These are phyloP conservation scores for Cenopis cana DNA, from an alignment of 2,888 invertebrate genomes.

Conservation along the genomic window DNA sequence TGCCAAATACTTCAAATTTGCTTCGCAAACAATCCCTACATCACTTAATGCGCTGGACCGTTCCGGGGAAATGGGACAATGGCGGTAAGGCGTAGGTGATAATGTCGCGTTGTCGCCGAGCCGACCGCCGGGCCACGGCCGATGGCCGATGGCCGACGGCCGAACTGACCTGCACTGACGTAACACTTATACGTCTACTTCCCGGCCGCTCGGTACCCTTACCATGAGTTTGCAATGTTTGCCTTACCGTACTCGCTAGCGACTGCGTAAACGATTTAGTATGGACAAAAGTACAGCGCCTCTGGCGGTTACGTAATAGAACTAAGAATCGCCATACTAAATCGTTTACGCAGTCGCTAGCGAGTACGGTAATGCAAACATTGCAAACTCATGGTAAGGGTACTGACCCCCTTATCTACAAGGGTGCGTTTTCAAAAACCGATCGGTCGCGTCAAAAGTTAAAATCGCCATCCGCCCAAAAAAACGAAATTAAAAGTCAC, in stretches of 20 bases:
- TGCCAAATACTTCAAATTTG: slow-evolving; percentile 29
- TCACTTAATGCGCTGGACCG: slow-evolving; percentile 21
- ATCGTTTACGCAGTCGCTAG: too few relatives aligned
- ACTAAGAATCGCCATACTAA: too few relatives aligned
- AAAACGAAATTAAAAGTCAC: slow-evolving; percentile 11
- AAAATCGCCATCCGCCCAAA: background rate
- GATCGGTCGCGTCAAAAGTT: slow-evolving; percentile 3
- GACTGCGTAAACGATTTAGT: too few relatives aligned
- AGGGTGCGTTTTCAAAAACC: slow-evolving; percentile 9
- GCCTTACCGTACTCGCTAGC: too few relatives aligned
- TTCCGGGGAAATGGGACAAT: slow-evolving; percentile 4
- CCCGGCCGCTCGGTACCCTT: slow-evolving; percentile 5
- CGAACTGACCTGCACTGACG: slow-evolving; percentile 28
- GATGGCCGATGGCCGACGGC: background rate
- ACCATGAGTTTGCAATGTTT: too few relatives aligned
- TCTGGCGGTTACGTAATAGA: too few relatives aligned
- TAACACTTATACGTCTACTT: slow-evolving; percentile 5
- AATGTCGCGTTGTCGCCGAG: slow-evolving; percentile 21
- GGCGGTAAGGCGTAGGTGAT: slow-evolving; percentile 28
- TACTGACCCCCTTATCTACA: slow-evolving; percentile 23
- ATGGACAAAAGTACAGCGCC: too few relatives aligned
- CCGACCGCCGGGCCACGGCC: background rate
- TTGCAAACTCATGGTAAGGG: too few relatives aligned
- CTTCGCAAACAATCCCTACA: slow-evolving; percentile 17
- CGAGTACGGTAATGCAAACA: too few relatives aligned